These are phyloP conservation scores for Antechinus stuartii DNA, from an alignment of 2,113 vertebrate genomes.

Conservation along the genomic window DNA sequence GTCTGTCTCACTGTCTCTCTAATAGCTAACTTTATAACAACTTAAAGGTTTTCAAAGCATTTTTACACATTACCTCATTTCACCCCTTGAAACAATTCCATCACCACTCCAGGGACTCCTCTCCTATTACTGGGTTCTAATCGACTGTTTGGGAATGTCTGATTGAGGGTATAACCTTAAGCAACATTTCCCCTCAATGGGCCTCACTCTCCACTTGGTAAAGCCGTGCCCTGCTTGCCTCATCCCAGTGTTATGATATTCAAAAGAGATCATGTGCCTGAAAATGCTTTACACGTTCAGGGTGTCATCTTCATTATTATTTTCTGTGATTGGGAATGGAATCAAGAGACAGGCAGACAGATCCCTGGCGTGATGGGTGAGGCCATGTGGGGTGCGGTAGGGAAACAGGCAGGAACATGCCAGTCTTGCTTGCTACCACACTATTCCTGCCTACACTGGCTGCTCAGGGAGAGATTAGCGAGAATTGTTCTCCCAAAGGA, in stretches of 20 bases:
- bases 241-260: background rate
- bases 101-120: background rate
- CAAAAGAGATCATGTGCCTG: background rate
- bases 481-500: background rate
- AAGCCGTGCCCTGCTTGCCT: fast-evolving
- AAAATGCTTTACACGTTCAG: background rate
- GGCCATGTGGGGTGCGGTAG: background rate
- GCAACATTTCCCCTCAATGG: background rate
- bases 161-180: background rate
- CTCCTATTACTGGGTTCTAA: background rate
- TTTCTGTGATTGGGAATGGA: background rate
- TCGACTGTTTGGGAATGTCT: background rate
- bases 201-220: background rate
- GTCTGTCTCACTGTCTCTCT: background rate
- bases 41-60: background rate
- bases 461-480: conserved; percentile 63
- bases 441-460: conserved; percentile 50
- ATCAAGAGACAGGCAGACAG: conserved; percentile 11
- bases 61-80: background rate
- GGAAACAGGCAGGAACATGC: conserved; percentile 42
- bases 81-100: background rate
- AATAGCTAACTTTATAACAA: background rate
- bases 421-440: background rate
- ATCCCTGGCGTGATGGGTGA: conserved; percentile 48
- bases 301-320: conserved; percentile 1